Percentiles rank a stretch among this genome's conserved stretches.
Conservation (phyloP, 2,113 vertebrate genomes). For the Ceyx melanurus region DNA sequence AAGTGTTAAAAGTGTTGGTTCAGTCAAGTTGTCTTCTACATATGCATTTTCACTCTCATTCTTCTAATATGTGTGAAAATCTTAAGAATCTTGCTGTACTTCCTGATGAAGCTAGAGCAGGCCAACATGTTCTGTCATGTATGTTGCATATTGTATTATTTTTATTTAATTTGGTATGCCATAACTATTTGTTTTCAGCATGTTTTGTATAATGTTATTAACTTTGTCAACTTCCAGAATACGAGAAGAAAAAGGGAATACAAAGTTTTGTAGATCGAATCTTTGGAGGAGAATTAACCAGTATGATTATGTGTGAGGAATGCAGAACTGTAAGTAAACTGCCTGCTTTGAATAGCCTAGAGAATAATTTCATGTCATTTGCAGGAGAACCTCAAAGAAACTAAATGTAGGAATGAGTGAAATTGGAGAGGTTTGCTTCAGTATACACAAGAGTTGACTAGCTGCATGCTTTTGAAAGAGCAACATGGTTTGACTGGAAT, state of each 20-base stretch:
- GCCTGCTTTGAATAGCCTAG: background rate
- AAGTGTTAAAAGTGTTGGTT: background rate
- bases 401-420: background rate
- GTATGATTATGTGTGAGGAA: slow-evolving; percentile 94
- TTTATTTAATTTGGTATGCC: background rate
- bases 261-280: slow-evolving; percentile 90
- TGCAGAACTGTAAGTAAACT: slow-evolving; percentile 87
- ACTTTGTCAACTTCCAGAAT: slow-evolving; percentile 77
- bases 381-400: background rate
- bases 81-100: background rate
- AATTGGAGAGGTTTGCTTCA: background rate
- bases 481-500: background rate
- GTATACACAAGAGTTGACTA: background rate
- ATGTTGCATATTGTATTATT: background rate
- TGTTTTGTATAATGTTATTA: background rate
- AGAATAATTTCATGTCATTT: background rate
- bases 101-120: background rate
- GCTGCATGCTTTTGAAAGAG: background rate
- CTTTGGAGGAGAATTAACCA: slow-evolving; percentile 93
- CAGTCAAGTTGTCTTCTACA: background rate
- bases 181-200: background rate
- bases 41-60: background rate
- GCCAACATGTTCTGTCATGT: background rate
- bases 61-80: background rate
- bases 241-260: slow-evolving; percentile 83